These are phyloP conservation scores for Diuraphis noxia DNA, from an alignment of 1,140 invertebrate species.

Conservation along the genomic window DNA sequence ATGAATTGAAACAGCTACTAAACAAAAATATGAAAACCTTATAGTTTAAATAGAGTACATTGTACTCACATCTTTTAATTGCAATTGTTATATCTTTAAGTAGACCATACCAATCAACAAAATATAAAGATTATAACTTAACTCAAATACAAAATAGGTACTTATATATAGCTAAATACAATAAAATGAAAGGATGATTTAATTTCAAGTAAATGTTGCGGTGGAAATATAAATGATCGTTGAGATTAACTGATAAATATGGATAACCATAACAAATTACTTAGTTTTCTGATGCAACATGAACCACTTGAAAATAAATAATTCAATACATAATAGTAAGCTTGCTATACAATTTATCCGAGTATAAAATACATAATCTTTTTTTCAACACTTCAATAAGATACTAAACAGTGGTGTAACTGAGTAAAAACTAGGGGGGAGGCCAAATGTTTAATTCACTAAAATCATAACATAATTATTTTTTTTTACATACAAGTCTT, in stretches of 20 bases:
- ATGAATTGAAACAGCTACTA: too few species aligned
- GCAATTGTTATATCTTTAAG: neutral
- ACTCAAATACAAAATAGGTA: neutral
- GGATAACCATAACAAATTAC: neutral
- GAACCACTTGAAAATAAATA: neutral
- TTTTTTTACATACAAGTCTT: too few species aligned
- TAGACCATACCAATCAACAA: neutral
- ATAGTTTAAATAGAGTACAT: neutral
- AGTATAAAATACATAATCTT: neutral
- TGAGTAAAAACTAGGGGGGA: too few species aligned
- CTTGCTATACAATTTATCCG: neutral
- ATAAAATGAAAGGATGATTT: neutral
- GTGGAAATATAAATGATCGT: neutral
- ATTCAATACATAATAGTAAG: neutral
- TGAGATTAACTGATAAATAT: neutral
- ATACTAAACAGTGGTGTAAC: neutral
- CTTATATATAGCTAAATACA: neutral
- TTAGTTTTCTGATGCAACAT: neutral
- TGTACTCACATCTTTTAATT: neutral
- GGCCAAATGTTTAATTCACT: too few species aligned
- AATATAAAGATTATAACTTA: neutral
- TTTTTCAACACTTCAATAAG: neutral
- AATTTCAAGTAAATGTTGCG: slow-evolving; percentile 29
- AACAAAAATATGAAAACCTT: neutral
- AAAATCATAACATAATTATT: too few species aligned